Evolutionary conservation across 2,888 invertebrate species (phyloP).

Genomic region (Lasius platythorax): DNA sequence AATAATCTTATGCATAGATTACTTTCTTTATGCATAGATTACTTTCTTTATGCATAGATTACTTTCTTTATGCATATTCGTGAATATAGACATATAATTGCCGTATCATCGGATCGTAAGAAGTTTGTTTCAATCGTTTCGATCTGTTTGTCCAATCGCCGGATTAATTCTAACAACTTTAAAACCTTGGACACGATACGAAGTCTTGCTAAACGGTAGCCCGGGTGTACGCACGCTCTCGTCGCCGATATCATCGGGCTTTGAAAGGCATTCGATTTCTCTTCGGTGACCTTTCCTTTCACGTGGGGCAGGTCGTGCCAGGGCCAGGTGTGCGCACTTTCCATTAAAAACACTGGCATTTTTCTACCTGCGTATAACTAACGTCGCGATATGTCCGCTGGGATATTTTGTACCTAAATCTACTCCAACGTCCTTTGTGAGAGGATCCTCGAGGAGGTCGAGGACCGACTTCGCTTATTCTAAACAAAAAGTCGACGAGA

Average conservation of each 20-base stretch:
- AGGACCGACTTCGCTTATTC: constrained; percentile 63
- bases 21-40: too few relatives aligned
- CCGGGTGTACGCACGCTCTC: constrained; percentile 56
- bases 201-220: constrained; percentile 68
- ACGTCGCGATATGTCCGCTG: constrained; percentile 36
- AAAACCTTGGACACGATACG: constrained; percentile 67
- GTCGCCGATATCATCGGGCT: constrained; percentile 66
- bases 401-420: constrained; percentile 34
- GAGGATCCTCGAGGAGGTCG: constrained; percentile 64
- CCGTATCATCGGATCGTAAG: background rate
- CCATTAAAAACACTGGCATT: constrained; percentile 64
- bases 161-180: constrained; percentile 55
- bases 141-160: too few relatives aligned
- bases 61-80: background rate
- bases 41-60: background rate
- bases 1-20: too few relatives aligned
- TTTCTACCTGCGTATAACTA: constrained; percentile 65
- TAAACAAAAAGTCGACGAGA: constrained; percentile 71
- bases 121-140: background rate
- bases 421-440: constrained; percentile 62
- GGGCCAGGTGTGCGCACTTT: constrained; percentile 68
- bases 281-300: constrained; percentile 75
- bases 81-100: background rate
- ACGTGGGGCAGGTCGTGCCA: constrained; percentile 78
- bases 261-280: constrained; percentile 72